These are phyloP conservation scores for Odobenus rosmarus DNA, from an alignment of 2,113 vertebrate genomes.

Conservation along the genomic window DNA sequence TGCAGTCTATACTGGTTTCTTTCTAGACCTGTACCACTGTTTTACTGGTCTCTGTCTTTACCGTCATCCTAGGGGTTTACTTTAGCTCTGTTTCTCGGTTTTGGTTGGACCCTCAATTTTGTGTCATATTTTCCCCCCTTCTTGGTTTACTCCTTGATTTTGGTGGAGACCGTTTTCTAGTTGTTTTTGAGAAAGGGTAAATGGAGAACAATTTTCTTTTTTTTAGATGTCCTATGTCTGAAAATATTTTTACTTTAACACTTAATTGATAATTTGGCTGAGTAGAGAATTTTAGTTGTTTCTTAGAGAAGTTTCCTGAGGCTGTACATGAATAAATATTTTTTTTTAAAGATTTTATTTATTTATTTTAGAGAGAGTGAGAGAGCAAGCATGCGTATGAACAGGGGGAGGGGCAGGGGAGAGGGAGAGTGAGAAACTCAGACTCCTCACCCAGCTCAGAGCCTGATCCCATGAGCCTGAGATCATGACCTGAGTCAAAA, in stretches of 20 bases:
- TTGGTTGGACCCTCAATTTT: neutral
- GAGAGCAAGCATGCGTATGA: neutral
- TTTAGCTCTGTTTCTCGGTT: neutral
- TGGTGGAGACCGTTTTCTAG: neutral
- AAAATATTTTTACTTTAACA: slow-evolving; percentile 16
- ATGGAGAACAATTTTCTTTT: neutral
- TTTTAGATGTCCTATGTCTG: neutral
- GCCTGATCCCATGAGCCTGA: neutral
- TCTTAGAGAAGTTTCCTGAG: neutral
- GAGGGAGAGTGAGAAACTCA: neutral
- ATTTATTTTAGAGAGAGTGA: too few relatives aligned
- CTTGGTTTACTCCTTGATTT: neutral
- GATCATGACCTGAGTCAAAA: neutral
- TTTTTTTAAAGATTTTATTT: neutral
- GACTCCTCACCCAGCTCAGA: neutral
- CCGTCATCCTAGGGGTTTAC: neutral
- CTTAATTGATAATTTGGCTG: neutral
- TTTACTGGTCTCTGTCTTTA: neutral
- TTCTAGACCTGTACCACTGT: neutral
- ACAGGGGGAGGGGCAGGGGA: neutral
- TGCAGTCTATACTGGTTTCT: neutral
- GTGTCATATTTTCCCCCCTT: neutral
- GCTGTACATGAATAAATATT: neutral
- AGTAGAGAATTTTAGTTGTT: neutral
- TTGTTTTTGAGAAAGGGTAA: neutral